Evolutionary conservation across 2,113 vertebrate genomes (phyloP).

Genomic region (Pelecanoides urinatrix): DNA sequence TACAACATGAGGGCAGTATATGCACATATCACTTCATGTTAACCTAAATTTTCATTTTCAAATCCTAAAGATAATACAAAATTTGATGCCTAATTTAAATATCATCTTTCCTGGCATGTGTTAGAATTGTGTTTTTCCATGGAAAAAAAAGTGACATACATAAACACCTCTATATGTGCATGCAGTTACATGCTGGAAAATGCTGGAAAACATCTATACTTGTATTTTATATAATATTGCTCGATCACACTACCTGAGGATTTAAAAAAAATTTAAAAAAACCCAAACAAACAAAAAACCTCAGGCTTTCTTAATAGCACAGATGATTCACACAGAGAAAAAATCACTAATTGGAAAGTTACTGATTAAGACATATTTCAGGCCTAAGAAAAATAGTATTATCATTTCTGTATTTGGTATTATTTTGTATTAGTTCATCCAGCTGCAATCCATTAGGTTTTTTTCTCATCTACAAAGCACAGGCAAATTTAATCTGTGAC

Average conservation of each 20-base stretch:
- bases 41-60: neutral
- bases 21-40: constrained; percentile 1
- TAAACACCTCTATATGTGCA: neutral
- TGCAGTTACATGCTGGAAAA: neutral
- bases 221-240: neutral
- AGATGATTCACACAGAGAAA: neutral
- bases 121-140: neutral
- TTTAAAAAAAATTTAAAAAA: neutral
- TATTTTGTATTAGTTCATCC: neutral
- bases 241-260: neutral
- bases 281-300: too few species aligned
- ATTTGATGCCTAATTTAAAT: neutral
- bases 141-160: neutral
- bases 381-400: neutral
- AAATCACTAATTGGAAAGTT: neutral
- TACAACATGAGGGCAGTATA: constrained; percentile 77
- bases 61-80: neutral
- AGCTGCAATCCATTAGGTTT: neutral
- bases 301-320: neutral
- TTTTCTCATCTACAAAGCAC: neutral
- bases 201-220: neutral
- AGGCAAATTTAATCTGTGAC: neutral
- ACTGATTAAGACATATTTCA: neutral
- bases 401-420: neutral
- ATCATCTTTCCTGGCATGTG: neutral